phyloP scores from a whole-genome alignment of 2,113 vertebrate species.

The Tachysurus vachellii region DNA sequence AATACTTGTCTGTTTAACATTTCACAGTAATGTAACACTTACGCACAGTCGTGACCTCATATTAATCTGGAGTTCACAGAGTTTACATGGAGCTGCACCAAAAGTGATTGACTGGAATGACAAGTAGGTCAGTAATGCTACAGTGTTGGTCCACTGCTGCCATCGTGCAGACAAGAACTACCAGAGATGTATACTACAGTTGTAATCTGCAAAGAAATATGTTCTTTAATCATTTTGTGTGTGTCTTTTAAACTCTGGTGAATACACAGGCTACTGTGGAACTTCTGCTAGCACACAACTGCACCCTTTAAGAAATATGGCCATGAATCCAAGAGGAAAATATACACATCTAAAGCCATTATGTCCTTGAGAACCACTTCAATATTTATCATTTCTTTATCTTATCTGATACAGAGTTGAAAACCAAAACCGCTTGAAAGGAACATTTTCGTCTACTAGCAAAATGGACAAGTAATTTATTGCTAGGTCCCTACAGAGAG shows the following conservation, averaged over 20 bases:
- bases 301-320: neutral
- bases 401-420: neutral
- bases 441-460: neutral
- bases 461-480: slow-evolving; percentile 58
- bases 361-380: neutral
- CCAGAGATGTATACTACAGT: neutral
- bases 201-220: neutral
- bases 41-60: neutral
- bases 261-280: slow-evolving; percentile 7
- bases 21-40: slow-evolving; percentile 23
- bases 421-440: slow-evolving; percentile 4
- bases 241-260: neutral
- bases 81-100: slow-evolving; percentile 26
- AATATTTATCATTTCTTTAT: neutral
- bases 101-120: slow-evolving; percentile 36
- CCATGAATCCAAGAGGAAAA: neutral
- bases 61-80: neutral
- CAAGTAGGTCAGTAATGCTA: slow-evolving; percentile 23
- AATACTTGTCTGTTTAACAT: slow-evolving; percentile 1
- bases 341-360: neutral
- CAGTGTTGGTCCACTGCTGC: slow-evolving; percentile 8
- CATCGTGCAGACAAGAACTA: slow-evolving; percentile 1
- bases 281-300: neutral
- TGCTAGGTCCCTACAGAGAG: slow-evolving; percentile 58
- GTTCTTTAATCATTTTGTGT: neutral